These are phyloP conservation scores for Pelagia noctiluca DNA, from an alignment of 30 jellyfish, hydroid and myxozoan species.

Conservation along the genomic window DNA sequence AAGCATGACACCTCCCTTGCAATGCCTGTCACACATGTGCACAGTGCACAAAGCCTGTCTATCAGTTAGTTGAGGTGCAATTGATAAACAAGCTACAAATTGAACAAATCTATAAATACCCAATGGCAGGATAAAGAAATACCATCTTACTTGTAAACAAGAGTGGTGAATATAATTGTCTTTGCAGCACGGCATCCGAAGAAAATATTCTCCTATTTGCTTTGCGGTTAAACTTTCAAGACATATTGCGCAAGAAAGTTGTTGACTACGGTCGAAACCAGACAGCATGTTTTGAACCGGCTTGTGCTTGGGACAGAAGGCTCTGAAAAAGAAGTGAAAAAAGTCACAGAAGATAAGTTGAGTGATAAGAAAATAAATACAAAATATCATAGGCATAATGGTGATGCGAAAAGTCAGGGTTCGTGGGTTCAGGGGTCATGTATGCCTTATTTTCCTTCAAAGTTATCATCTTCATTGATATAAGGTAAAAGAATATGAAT, in stretches of 20 bases:
- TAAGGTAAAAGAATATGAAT: too few relatives aligned
- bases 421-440: too few relatives aligned
- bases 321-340: conserved; percentile 5
- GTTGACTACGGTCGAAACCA: background rate
- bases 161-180: background rate
- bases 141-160: background rate
- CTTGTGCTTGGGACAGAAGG: conserved; percentile 45
- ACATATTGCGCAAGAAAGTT: background rate
- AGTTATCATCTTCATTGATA: too few relatives aligned
- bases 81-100: too few relatives aligned
- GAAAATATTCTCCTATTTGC: background rate
- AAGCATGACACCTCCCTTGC: background rate
- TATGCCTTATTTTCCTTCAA: too few relatives aligned
- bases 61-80: too few relatives aligned
- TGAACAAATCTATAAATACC: too few relatives aligned
- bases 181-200: background rate
- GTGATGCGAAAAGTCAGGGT: too few relatives aligned
- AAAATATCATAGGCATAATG: too few relatives aligned
- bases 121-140: too few relatives aligned
- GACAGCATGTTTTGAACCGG: conserved; percentile 34
- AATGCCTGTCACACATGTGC: background rate
- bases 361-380: too few relatives aligned
- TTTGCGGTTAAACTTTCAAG: background rate
- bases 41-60: background rate
- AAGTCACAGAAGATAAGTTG: background rate